phyloP scores from a whole-genome alignment of 2,888 invertebrate species.

The Hydroisotoma schaefferi region DNA sequence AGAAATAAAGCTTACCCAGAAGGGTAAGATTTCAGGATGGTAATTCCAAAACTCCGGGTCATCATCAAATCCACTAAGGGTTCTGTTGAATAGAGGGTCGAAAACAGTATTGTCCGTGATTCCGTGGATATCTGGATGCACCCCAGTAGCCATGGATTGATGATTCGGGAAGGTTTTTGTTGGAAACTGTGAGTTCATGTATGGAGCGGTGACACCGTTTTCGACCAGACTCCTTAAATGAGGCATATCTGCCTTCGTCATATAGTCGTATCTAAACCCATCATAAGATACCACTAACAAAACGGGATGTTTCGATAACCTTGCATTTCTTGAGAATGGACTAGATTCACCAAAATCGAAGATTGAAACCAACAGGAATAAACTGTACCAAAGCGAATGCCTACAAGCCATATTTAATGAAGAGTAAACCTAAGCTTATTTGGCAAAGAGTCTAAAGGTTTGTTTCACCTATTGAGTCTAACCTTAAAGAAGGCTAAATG shows the following conservation, averaged over 20 bases:
- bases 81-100: slow-evolving; percentile 53
- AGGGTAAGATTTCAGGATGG: slow-evolving; percentile 25
- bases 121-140: slow-evolving; percentile 67
- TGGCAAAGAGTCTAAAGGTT: too few species aligned
- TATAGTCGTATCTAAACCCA: slow-evolving; percentile 67
- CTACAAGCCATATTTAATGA: too few species aligned
- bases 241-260: slow-evolving; percentile 59
- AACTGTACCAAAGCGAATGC: too few species aligned
- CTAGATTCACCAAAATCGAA: too few species aligned
- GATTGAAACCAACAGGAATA: too few species aligned
- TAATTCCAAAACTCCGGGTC: slow-evolving; percentile 36
- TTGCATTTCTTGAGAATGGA: too few species aligned
- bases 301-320: slow-evolving; percentile 28
- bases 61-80: slow-evolving; percentile 35
- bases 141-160: slow-evolving; percentile 66
- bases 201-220: slow-evolving; percentile 59
- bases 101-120: slow-evolving; percentile 63
- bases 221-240: slow-evolving; percentile 58
- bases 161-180: slow-evolving; percentile 74
- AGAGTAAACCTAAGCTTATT: too few species aligned
- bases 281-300: slow-evolving; percentile 64
- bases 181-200: slow-evolving; percentile 62
- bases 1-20: slow-evolving; percentile 38
- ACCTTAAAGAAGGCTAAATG: too few species aligned
- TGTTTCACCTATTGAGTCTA: too few species aligned